Conservation (phyloP, 2,888 invertebrate species). For the Melieria crassipennis region DNA sequence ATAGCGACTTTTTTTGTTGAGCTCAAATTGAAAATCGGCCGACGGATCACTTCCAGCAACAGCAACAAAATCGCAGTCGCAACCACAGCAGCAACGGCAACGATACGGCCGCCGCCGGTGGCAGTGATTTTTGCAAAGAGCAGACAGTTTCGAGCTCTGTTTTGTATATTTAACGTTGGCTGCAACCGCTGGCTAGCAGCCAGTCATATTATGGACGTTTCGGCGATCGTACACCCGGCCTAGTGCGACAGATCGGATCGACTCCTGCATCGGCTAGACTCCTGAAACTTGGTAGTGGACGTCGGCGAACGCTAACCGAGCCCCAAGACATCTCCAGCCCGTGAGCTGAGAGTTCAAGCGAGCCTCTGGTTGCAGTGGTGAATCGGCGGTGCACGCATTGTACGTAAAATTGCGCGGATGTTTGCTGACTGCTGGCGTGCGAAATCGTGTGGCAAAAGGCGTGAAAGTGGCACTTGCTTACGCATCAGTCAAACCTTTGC, state of each 20-base stretch:
- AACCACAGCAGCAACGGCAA: slow-evolving; percentile 18
- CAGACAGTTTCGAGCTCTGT: not conserved
- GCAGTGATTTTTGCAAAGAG: slow-evolving; percentile 1
- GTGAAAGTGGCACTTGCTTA: slow-evolving; percentile 19
- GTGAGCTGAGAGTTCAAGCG: too few relatives aligned
- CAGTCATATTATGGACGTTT: slow-evolving; percentile 57
- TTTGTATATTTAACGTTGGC: slow-evolving; percentile 48
- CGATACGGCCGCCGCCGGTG: slow-evolving; percentile 9
- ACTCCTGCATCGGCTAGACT: not conserved
- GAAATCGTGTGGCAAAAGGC: slow-evolving; percentile 29
- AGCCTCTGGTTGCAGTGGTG: not conserved
- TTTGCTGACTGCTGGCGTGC: slow-evolving; percentile 14
- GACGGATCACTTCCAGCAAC: slow-evolving; percentile 9
- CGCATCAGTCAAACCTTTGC: too few relatives aligned
- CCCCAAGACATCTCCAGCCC: not conserved
- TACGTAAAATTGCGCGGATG: not conserved
- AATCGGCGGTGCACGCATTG: not conserved
- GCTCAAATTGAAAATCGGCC: slow-evolving; percentile 20
- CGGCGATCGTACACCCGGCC: slow-evolving; percentile 47
- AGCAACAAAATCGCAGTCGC: slow-evolving; percentile 23
- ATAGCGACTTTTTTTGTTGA: too few relatives aligned
- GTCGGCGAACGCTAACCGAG: not conserved
- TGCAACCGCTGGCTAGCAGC: slow-evolving; percentile 46
- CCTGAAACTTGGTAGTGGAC: not conserved
- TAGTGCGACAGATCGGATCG: not conserved